A percentile compares a stretch with the other conserved stretches of the same genome.
These are phyloP conservation scores for Brachionus manjavacas DNA, from an alignment of 1,140 invertebrate genomes.

Conservation along the genomic window DNA sequence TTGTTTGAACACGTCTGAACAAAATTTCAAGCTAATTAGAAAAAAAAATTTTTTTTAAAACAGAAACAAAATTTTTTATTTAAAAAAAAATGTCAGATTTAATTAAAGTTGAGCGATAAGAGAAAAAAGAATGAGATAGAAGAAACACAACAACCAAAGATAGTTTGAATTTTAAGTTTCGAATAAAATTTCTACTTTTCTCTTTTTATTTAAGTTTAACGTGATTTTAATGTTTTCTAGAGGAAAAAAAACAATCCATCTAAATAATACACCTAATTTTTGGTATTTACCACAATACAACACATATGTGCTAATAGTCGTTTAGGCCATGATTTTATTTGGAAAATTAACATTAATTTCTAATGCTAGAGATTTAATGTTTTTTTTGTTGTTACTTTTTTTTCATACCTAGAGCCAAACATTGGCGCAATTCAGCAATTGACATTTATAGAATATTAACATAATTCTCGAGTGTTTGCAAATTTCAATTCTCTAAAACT, in stretches of 20 bases:
- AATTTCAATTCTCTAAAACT: neutral
- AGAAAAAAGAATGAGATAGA: neutral
- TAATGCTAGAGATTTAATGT: no score
- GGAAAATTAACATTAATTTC: neutral
- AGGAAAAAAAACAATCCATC: neutral
- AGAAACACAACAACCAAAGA: neutral
- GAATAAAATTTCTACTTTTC: neutral
- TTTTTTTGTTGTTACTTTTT: no score
- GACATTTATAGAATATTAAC: neutral
- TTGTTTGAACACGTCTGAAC: neutral
- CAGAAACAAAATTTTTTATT: neutral
- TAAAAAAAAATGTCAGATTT: neutral
- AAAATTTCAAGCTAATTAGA: neutral
- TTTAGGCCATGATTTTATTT: neutral
- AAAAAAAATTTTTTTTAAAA: neutral
- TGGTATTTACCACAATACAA: conserved; percentile 1
- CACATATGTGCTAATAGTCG: conserved; percentile 8
- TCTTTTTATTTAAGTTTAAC: neutral
- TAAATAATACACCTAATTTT: conserved; percentile 13
- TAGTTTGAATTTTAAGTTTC: neutral
- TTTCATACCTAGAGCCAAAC: neutral
- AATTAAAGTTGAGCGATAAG: neutral
- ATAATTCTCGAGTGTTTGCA: neutral
- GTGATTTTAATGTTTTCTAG: neutral
- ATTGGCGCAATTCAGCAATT: neutral